Conservation (phyloP, 2,797 vertebrate species). For the Bradypodion pumilum region DNA sequence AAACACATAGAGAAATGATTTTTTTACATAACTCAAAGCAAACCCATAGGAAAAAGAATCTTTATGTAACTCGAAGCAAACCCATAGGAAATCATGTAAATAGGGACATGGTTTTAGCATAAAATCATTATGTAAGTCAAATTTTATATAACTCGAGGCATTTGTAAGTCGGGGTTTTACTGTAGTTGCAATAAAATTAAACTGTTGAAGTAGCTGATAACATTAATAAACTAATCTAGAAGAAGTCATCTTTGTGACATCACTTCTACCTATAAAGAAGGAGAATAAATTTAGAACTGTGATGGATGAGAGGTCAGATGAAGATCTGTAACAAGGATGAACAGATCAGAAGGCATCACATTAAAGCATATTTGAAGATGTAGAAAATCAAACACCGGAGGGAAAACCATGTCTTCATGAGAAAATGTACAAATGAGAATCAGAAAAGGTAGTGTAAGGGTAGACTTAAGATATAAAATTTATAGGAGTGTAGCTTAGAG, state of each 20-base stretch:
- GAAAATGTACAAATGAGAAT: slow-evolving; percentile 1
- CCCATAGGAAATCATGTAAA: too few species aligned
- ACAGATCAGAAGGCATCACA: slow-evolving; percentile 56
- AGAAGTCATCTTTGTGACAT: neutral
- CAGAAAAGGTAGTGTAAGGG: neutral
- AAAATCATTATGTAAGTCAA: too few species aligned
- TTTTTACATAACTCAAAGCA: too few species aligned
- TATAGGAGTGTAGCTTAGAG: neutral
- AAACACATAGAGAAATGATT: too few species aligned
- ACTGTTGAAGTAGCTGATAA: neutral
- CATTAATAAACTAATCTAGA: neutral
- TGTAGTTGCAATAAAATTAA: neutral
- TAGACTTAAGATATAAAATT: neutral
- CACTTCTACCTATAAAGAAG: slow-evolving; percentile 15
- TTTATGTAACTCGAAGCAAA: too few species aligned
- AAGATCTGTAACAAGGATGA: slow-evolving; percentile 51
- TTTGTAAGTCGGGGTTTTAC: too few species aligned
- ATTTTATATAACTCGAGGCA: too few species aligned
- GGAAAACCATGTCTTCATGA: neutral
- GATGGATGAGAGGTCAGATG: neutral
- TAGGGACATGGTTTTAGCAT: too few species aligned
- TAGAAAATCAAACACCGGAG: slow-evolving; percentile 60
- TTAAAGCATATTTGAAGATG: slow-evolving; percentile 56
- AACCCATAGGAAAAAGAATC: too few species aligned
- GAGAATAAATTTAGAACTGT: slow-evolving; percentile 41